Evolutionary conservation across 2,888 invertebrate genomes (phyloP), one percentile per base, ranked within the genome.

Genomic region (Steinernema carpocapsae): DNA sequence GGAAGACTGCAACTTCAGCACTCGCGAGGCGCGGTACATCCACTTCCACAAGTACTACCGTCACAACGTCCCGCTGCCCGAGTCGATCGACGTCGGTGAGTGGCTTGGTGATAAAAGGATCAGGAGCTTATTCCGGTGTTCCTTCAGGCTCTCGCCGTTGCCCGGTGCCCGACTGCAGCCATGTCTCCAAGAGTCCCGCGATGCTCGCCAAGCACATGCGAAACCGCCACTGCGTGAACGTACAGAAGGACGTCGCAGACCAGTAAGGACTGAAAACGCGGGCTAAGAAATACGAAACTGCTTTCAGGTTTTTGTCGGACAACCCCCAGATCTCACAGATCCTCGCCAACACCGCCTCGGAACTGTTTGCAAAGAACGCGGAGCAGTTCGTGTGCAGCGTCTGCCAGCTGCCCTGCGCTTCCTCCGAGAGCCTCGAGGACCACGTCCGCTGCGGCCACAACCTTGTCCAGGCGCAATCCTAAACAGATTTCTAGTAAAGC

Each of bases 111-210:
- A 1, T 29, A 32, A 32, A 12, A 10, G 32, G 32, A 7, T 37
- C 10, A 7, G 19, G 17, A 48, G 48, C 48, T 14, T 48, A 7
- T 2, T 7, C n/a, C 72, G 37, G 32, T 42, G 32, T 22, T 45
- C 52, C 51, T 82, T 12, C 48, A 82, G 83, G 82, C 7, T 79
- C 83, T 14, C 77, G 85, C 43, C 79, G 80, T 46, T 85, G 85
- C 74, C 83, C 83, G 10, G 78, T 77, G 76, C 75, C 75, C 14
- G 73, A 72, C 71, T 85, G 85, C 76, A 72, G 80, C 37, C 85
- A 85, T 76, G 82, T 85, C n/a, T 79, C 83, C n/a, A 85, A 85
- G 72, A 79, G 79, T 74, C 85, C 85, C 51, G 85, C 85, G 29
- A 85, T 85, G 85, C 75, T 85, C 37, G 83, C 83, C 59, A 84